Percentiles rank a stretch among this genome's conserved stretches.
Evolutionary conservation across 2,797 vertebrate species (phyloP).

Genomic region (Notolabrus celidotus): DNA sequence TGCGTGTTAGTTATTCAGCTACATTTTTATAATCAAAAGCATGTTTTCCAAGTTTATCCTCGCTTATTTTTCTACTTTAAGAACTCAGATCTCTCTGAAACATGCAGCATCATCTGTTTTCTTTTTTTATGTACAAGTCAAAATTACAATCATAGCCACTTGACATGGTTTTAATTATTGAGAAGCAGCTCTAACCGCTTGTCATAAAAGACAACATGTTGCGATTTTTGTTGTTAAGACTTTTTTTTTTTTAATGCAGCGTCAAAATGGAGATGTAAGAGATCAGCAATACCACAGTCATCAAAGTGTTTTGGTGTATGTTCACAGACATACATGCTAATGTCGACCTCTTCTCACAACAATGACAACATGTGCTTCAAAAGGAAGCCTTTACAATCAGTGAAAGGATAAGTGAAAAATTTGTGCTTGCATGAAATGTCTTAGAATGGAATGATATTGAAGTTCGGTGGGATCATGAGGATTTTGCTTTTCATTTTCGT

Average conservation of each 20-base stretch:
- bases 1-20: too few relatives aligned
- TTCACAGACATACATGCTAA: too few relatives aligned
- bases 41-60: background rate
- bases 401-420: slow-evolving; percentile 37
- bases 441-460: slow-evolving; percentile 46
- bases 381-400: slow-evolving; percentile 29
- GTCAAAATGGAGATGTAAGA: slow-evolving; percentile 13
- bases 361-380: background rate
- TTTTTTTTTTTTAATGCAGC: background rate
- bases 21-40: too few relatives aligned
- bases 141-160: background rate
- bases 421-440: slow-evolving; percentile 56
- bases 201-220: background rate
- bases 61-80: background rate
- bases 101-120: background rate
- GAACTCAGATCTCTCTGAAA: background rate
- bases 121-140: background rate
- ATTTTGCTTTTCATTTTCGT: slow-evolving; percentile 58
- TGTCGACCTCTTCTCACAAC: background rate
- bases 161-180: background rate
- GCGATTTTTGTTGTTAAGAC: background rate
- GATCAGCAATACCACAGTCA: background rate
- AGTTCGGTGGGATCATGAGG: slow-evolving; percentile 57
- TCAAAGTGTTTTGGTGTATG: background rate
- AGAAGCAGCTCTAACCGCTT: background rate